Evolutionary conservation across 2,888 invertebrate species (phyloP).

Genomic region (Sminthurinus aureus): DNA sequence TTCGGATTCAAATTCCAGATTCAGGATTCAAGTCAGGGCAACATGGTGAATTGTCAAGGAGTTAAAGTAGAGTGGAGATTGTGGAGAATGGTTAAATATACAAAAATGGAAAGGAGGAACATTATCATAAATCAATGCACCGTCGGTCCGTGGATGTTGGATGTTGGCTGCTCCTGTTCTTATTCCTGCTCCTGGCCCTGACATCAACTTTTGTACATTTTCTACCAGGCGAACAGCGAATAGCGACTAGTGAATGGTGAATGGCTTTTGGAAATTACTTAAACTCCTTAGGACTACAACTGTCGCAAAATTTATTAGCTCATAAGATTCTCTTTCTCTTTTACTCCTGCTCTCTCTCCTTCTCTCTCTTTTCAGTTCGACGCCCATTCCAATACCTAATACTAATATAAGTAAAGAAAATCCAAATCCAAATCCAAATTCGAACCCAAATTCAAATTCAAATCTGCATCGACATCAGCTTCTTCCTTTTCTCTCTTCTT

Average conservation of each 20-base stretch:
- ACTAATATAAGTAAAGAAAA: constrained; percentile 53
- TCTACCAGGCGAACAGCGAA: background rate
- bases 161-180: too few species aligned
- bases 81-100: constrained; percentile 54
- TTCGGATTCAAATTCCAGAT: too few species aligned
- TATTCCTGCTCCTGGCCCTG: constrained; percentile 56
- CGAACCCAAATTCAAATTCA: constrained; percentile 11
- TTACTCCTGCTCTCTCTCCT: too few species aligned
- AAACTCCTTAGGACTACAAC: constrained; percentile 61
- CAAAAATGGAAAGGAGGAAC: constrained; percentile 60
- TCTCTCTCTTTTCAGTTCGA: constrained; percentile 52
- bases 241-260: constrained; percentile 46
- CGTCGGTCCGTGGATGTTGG: too few species aligned
- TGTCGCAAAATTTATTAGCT: constrained; percentile 61
- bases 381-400: constrained; percentile 58
- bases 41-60: background rate
- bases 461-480: background rate
- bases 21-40: too few species aligned
- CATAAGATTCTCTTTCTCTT: constrained; percentile 56
- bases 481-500: background rate
- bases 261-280: constrained; percentile 61
- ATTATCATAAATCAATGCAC: constrained; percentile 60
- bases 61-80: background rate
- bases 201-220: constrained; percentile 57
- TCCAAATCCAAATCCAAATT: constrained; percentile 54